Evolutionary conservation across 2,113 vertebrate species (phyloP).

Genomic region (Pycnonotus jocosus): DNA sequence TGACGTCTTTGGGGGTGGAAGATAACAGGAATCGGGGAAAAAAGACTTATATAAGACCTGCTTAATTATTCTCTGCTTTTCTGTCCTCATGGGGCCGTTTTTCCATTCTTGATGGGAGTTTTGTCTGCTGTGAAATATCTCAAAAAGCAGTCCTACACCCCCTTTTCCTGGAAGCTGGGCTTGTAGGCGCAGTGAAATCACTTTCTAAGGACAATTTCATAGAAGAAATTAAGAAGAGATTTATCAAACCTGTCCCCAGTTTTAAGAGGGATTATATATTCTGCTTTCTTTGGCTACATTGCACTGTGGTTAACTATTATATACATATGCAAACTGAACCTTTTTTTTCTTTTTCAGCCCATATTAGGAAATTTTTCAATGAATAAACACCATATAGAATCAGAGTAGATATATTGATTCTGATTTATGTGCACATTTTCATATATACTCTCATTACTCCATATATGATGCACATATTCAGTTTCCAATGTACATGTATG

Average conservation of each 20-base stretch:
- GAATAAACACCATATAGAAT: not conserved
- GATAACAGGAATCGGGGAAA: not conserved
- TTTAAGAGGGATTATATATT: not conserved
- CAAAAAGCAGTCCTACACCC: not conserved
- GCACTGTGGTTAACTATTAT: not conserved
- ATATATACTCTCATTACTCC: not conserved
- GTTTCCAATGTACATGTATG: not conserved
- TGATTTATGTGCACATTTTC: not conserved
- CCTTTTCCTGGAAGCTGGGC: not conserved
- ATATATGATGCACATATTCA: not conserved
- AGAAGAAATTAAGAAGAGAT: not conserved
- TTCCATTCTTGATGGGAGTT: not conserved
- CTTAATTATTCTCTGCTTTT: not conserved
- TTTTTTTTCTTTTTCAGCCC: not conserved
- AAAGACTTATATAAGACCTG: not conserved
- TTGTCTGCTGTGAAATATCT: not conserved
- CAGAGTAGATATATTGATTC: not conserved
- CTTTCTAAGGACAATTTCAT: not conserved
- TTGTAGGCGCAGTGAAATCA: not conserved
- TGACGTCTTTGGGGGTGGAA: not conserved
- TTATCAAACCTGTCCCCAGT: not conserved
- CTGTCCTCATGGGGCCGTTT: not conserved
- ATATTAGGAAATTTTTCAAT: not conserved
- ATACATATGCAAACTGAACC: not conserved
- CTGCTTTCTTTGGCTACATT: not conserved